Evolutionary conservation across 2,888 invertebrate genomes (phyloP), one percentile per base, ranked within the genome.

Genomic region (Smittia aterrima): DNA sequence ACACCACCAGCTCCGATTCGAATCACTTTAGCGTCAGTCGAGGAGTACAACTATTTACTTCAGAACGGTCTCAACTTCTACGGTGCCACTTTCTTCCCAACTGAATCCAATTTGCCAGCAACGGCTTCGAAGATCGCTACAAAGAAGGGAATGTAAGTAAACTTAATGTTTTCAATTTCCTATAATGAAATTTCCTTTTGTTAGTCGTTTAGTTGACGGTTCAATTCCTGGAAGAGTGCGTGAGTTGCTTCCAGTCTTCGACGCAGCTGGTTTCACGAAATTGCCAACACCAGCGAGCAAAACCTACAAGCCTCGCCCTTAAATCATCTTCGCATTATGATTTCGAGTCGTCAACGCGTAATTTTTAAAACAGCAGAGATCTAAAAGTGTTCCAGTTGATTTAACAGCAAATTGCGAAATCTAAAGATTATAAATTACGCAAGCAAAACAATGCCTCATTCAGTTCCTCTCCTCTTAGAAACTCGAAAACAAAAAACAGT

Each of bases 21-120:
- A 75, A 87, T 92, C 75, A 92, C 92, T 0, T 83, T 92, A 77
- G 92, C 92, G 75, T 90, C 87, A 75, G 85, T 91, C 76, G 91
- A 92, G 77, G 92, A 92, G 79, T 90, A 89, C 78, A 91, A 91
- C 81, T 88, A 88, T 78, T 84, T 93, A 74, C 85, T 93, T 75
- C 92, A 93, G 82, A 92, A 92, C 79, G 93, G 93, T 0, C 85
- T 93, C 75, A 92, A 93, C 83, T 93, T 93, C 84, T 93, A 92
- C 80, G 93, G 92, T 20, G 93, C 93, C 62, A 93, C 93, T 24
- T 93, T 90, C 85, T 93, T 93, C 83, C 93, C 93, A 67, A 92
- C 92, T 1, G 93, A 93, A 81, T 86, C 91, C 76, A 90, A 89
- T 53, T 86, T 87, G 76, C 87, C 90, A 32, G 86, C 88, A 75